Evolutionary conservation across 2,113 vertebrate species (phyloP), one percentile per base, ranked within the genome.

Genomic region (Eudyptes chrysolophus): DNA sequence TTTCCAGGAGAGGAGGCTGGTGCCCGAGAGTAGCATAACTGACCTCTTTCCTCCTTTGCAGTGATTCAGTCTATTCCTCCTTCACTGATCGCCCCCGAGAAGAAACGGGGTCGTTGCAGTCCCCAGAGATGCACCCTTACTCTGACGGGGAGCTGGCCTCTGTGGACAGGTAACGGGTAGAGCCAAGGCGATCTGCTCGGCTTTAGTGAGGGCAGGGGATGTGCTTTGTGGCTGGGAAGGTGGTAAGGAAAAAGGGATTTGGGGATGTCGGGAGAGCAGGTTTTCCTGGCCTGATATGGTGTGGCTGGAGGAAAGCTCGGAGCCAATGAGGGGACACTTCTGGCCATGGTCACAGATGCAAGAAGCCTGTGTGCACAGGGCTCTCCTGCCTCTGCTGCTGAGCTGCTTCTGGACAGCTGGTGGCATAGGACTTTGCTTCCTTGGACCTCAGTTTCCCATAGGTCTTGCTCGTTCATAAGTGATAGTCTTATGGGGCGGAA

Each of bases 91-190:
- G 98, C 76, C 97, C 93, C 11, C 65, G 11, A 64, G 98, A 98
- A 81, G 97, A 95, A 72, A 16, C 58, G 2, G n/a, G 32, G 11
- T 58, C 32, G 0, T 29, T 64, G 1, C 98, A 95, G 81, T 80
- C 92, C 38, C 97, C 74, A 88, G 98, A 98, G 27, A 78, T 89
- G 74, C 95, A 98, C 51, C 97, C 98, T 7, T 97, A 98, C 92
- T 99, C 99, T 0, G 99, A 99, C 1, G 98, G 98, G 95, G 99
- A 99, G 75, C 97, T 97, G 72, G 81, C 95, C 2, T 82, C 95
- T 5, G 36, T 69, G 26, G 97, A 98, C 85, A 98, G 98, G 99
- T 99, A 95, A 98, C 4, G 1, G 29, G 34, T 75, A 81, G 30
- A 84, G 40, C 38, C 29, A 38, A 38, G 52, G n/a, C 3, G 1